Evolutionary conservation across 2,888 invertebrate genomes (phyloP).

Genomic region (Thecophora atra): DNA sequence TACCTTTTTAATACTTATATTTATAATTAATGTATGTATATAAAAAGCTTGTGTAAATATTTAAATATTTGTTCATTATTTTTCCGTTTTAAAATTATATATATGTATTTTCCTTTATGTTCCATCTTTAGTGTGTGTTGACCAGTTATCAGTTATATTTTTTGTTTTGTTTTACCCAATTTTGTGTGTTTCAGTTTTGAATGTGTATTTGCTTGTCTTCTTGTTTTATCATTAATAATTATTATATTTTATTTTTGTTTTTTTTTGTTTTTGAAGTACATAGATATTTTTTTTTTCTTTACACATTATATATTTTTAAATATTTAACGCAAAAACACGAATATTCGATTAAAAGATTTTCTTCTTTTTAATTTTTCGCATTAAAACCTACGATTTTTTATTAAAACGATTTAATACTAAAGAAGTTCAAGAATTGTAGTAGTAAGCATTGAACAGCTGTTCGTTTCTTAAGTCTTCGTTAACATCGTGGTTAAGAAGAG

Average conservation of each 20-base stretch:
- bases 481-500: not conserved
- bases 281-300: not conserved
- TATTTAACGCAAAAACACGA: slow-evolving; percentile 23
- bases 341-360: slow-evolving; percentile 13
- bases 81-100: slow-evolving; percentile 18
- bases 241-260: slow-evolving; percentile 12
- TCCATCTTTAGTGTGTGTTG: not conserved
- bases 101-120: not conserved
- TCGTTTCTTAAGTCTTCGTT: no score
- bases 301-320: not conserved
- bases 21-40: slow-evolving; percentile 44
- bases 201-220: not conserved
- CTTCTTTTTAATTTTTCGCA: not conserved
- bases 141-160: not conserved
- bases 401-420: no score
- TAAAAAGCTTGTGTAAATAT: slow-evolving; percentile 54
- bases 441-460: no score
- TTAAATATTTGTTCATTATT: slow-evolving; percentile 24
- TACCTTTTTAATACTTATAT: slow-evolving; percentile 44
- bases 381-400: not conserved
- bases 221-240: not conserved
- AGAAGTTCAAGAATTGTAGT: no score
- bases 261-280: slow-evolving; percentile 17
- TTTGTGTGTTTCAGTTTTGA: not conserved
- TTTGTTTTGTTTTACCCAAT: not conserved